Base-by-base conservation (phyloP, 2,113 vertebrate species). In the Sceloporus tristichus region DNA sequence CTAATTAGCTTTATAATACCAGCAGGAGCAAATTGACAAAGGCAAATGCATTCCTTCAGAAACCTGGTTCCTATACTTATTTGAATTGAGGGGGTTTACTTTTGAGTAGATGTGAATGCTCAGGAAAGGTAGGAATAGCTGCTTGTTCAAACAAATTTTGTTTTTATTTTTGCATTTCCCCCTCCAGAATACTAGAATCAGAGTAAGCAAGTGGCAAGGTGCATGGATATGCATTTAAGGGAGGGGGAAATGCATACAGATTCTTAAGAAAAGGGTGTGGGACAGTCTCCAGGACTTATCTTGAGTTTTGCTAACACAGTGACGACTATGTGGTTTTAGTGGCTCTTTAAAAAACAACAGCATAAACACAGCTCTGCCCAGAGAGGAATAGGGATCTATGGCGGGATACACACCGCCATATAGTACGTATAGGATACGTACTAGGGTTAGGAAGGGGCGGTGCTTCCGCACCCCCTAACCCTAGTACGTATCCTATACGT, bases 1-100 rank as follows among this genome's bases (percentile, higher is more conserved):
- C 76, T 92, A 90, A 90, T 85, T 85, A 87, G 19, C 89, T 91
- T 88, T 79, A 59, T 19, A 21, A 84, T 66, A 84, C 73, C 42
- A 59, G 42, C 21, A 81, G 68, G 5, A 70, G 16, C 27, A 76
- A 91, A 88, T 0, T 42, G 79, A 85, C 18, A 38, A 54, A 82
- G 82, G 14, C 3, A 38, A 84, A 48, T 34, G 79, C 86, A 88
- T 88, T 29, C 1, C 1, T 27, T 48, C 25, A 75, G 56, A 83
- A 87, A 23, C 7, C 48, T 42, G 85, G 34, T 75, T 27, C 42
- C 42, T 75, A 75, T 74, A 38, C 13, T 11, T 18, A 74, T 5
- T 77, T 25, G 40, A 77, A 48, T 7, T 48, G 19, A 48, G 38
- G 7, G 21, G 9, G 7, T 9, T 48, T 48, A 42, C 10, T 14